These are phyloP conservation scores for Hestina assimilis DNA, from an alignment of 1,140 invertebrate species.

Conservation along the genomic window DNA sequence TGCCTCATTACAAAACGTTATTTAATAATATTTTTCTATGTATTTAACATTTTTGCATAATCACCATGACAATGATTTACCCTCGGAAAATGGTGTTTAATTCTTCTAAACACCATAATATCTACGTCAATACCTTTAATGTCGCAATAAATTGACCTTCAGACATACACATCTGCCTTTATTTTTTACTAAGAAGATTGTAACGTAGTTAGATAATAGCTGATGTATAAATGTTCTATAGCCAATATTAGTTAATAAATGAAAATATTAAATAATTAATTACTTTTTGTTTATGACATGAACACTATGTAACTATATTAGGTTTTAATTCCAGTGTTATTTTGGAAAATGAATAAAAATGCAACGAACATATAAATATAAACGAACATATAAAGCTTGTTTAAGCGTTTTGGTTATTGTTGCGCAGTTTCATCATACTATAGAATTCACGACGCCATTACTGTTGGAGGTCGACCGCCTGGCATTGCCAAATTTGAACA, in stretches of 20 bases:
- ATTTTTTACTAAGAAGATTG: not conserved
- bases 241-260: too few relatives aligned
- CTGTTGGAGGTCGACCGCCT: constrained; percentile 60
- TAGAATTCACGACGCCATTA: constrained; percentile 45
- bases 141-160: constrained; percentile 10
- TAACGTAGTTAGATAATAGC: not conserved
- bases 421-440: constrained; percentile 52
- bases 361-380: not conserved
- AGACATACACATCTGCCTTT: not conserved
- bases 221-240: too few relatives aligned
- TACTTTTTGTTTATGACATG: too few relatives aligned
- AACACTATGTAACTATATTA: too few relatives aligned
- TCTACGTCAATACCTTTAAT: not conserved
- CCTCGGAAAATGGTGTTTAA: constrained; percentile 30
- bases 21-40: not conserved
- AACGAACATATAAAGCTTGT: not conserved
- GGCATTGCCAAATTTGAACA: constrained; percentile 69
- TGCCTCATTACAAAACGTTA: too few relatives aligned
- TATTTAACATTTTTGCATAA: constrained; percentile 31
- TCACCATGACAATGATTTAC: constrained; percentile 41
- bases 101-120: constrained; percentile 10
- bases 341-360: not conserved
- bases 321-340: too few relatives aligned
- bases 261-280: too few relatives aligned
- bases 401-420: constrained; percentile 24